These are phyloP conservation scores for Salarias fasciatus DNA, from an alignment of 2,797 vertebrate genomes.

Conservation along the genomic window DNA sequence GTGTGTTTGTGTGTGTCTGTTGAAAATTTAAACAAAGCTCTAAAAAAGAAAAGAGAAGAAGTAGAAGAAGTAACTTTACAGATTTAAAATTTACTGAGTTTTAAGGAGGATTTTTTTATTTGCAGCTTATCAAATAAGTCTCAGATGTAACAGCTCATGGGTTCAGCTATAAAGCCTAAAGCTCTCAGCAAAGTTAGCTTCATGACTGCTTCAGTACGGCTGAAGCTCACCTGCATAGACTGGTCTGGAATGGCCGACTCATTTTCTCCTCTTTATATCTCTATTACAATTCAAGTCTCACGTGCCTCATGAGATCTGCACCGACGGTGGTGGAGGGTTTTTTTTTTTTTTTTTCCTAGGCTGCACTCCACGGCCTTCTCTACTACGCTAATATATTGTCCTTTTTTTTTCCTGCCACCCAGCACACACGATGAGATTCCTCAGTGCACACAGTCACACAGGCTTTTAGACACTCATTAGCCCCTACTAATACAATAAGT, in stretches of 20 bases:
- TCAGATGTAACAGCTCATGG: no score
- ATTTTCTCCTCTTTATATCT: conserved; percentile 59
- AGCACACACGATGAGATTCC: conserved; percentile 80
- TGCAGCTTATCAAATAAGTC: no score
- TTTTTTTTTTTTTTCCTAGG: conserved; percentile 20
- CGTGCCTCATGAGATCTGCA: conserved; percentile 57
- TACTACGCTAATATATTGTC: conserved; percentile 58
- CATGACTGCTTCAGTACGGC: no score
- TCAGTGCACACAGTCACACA: conserved; percentile 78
- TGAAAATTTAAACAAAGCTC: no score
- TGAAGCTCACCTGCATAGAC: not conserved
- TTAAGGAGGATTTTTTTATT: no score
- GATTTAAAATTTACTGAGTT: no score
- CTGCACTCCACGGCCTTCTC: conserved; percentile 62
- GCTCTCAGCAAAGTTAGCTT: no score
- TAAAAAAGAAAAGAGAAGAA: no score
- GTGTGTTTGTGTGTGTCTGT: no score
- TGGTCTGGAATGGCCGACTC: conserved; percentile 4
- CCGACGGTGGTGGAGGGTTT: conserved; percentile 14
- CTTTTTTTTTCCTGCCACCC: conserved; percentile 69
- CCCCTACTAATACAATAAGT: conserved; percentile 84
- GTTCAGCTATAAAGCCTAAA: no score
- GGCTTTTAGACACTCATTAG: conserved; percentile 86
- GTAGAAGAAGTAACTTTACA: no score
- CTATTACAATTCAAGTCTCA: conserved; percentile 56